Base-by-base conservation (phyloP, 2,888 invertebrate species). In the Drosophila atripex region DNA sequence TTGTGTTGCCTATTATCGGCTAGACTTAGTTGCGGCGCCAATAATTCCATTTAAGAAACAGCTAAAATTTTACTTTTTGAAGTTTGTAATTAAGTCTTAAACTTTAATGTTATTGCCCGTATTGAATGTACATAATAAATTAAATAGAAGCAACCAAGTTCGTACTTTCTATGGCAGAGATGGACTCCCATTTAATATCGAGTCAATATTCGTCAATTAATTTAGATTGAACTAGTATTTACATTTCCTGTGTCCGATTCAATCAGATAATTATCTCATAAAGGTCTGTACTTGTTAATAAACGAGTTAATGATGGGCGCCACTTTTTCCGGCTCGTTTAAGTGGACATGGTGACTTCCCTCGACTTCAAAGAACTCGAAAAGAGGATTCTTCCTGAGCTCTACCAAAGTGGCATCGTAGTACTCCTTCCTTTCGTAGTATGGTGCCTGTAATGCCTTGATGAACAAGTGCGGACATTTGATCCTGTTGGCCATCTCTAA, bases 311-410 rank as follows among this genome's bases (percentile, higher is more conserved):
- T 92, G 39, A 93, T 88, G 1, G 93, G 92, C 0, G 93, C 93
- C 18, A 95, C 90, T 72, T 89, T 88, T 83, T 94, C 93, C 1
- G 96, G 94, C 75, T 94, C 92, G 75, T 94, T 95, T 66, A 96
- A 92, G 91, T 96, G 96, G n/a, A 94, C 92, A 89, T 96, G 96
- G 91, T 96, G 96, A 2, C 93, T 93, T 0, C 96, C 96, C 14
- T 94, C 93, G 0, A 96, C 91, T 66, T 93, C 92, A 59, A 94
- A 93, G 71, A 93, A 93, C 83, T 93, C 93, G 78, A 94, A 95
- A 47, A 93, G 92, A 0, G 91, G 91, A 78, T 94, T 92, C 60
- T 92, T 91, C 57, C 92, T 93, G 25, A 95, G 88, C 9, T 93
- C 86, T 50, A 93, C 92, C 21, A 94, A 78, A 71, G 94, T 92